Evolutionary conservation across 1,140 invertebrate genomes (phyloP).

Genomic region (Microplitis mediator): DNA sequence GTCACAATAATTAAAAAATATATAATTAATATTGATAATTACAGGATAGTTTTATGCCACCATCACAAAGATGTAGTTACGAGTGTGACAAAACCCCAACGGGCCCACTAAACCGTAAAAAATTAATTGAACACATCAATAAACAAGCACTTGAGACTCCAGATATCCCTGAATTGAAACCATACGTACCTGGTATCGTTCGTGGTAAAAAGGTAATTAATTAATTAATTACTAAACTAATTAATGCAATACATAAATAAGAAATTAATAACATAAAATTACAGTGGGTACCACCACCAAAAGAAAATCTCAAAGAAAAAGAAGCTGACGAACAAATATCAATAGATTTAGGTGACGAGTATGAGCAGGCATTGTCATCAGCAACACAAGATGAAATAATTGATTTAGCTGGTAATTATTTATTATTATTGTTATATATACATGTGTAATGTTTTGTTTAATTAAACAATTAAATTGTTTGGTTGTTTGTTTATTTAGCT

Average conservation of each 20-base stretch:
- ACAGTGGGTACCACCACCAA: slow-evolving; percentile 86
- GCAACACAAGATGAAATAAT: slow-evolving; percentile 98
- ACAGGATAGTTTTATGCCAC: slow-evolving; percentile 95
- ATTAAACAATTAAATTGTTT: not conserved
- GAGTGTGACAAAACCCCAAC: slow-evolving; percentile 95
- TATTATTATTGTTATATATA: not conserved
- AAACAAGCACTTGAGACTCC: slow-evolving; percentile 97
- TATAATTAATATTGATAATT: not conserved
- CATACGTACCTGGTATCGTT: slow-evolving; percentile 86
- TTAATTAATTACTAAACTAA: not conserved
- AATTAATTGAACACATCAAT: slow-evolving; percentile 96
- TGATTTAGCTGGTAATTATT: slow-evolving; percentile 87
- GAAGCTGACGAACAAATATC: slow-evolving; percentile 89
- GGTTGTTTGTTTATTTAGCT: slow-evolving; percentile 68
- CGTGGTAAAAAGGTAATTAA: slow-evolving; percentile 85
- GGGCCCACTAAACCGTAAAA: slow-evolving; percentile 93
- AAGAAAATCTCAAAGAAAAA: slow-evolving; percentile 75
- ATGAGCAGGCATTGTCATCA: slow-evolving; percentile 86
- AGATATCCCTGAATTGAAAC: slow-evolving; percentile 94
- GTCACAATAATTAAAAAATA: too few relatives aligned
- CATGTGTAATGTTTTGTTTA: not conserved
- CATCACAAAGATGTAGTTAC: slow-evolving; percentile 93
- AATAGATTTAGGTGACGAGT: slow-evolving; percentile 93
- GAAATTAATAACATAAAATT: slow-evolving; percentile 28
- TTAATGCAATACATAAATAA: slow-evolving; percentile 4